These are phyloP conservation scores for Rhagologus leucostigma DNA, from an alignment of 2,113 vertebrate species.

Conservation along the genomic window DNA sequence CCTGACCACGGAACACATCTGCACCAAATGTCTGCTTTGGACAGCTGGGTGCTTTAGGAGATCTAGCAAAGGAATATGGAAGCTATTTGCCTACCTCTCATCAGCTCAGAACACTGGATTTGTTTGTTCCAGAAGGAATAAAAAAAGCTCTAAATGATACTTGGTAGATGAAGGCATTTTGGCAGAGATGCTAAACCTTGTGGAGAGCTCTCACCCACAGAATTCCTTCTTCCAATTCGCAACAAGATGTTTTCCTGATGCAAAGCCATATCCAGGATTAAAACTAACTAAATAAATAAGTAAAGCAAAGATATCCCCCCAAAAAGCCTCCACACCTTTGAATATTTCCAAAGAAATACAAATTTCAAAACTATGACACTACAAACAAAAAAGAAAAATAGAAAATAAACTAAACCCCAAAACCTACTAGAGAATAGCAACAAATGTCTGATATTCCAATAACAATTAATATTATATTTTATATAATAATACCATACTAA, in stretches of 20 bases:
- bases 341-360: neutral
- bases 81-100: neutral
- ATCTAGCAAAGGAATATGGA: neutral
- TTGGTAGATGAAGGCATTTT: neutral
- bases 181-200: neutral
- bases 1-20: neutral
- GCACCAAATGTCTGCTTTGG: neutral
- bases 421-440: neutral
- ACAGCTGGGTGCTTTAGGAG: neutral
- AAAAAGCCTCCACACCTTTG: neutral
- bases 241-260: neutral
- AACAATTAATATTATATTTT: neutral
- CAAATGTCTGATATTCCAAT: neutral
- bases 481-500: neutral
- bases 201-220: neutral
- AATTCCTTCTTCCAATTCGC: neutral
- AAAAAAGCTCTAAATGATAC: neutral
- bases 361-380: neutral
- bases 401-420: neutral
- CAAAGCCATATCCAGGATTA: neutral
- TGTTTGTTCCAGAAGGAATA: neutral
- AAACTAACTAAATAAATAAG: neutral
- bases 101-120: neutral
- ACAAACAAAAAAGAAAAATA: neutral
- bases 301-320: neutral